A percentile compares a stretch with the other conserved stretches of the same genome.
These are phyloP conservation scores for Corythoichthys haematopterus DNA, from an alignment of 2,113 vertebrate species.

Conservation along the genomic window DNA sequence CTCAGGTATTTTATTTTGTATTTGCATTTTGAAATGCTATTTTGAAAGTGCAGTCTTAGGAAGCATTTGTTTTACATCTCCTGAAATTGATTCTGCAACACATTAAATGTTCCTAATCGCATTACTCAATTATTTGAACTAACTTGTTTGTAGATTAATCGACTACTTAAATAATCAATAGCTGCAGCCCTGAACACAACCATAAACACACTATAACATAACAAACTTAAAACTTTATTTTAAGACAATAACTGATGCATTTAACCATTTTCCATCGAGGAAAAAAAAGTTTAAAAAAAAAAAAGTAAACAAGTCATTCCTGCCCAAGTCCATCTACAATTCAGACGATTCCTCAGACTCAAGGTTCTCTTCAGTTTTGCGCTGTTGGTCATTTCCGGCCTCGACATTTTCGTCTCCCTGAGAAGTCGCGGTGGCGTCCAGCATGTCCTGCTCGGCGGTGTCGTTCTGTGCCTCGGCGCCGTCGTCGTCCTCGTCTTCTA, in stretches of 20 bases:
- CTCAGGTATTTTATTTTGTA: too few relatives aligned
- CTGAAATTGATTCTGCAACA: too few relatives aligned
- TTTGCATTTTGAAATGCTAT: too few relatives aligned
- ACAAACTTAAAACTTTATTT: not conserved
- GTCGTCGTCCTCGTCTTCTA: constrained; percentile 93
- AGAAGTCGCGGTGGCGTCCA: constrained; percentile 61
- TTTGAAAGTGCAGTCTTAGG: too few relatives aligned
- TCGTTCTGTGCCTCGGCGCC: constrained; percentile 75
- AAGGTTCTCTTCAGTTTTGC: constrained; percentile 36
- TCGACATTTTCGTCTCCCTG: constrained; percentile 39
- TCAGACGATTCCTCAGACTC: constrained; percentile 59
- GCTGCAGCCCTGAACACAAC: too few relatives aligned
- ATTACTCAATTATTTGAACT: too few relatives aligned
- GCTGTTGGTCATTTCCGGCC: constrained; percentile 6
- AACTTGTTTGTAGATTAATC: too few relatives aligned
- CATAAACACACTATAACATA: too few relatives aligned
- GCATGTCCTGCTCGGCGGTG: constrained; percentile 65
- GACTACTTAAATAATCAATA: too few relatives aligned
- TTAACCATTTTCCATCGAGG: not conserved
- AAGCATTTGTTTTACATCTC: too few relatives aligned
- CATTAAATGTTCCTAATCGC: too few relatives aligned
- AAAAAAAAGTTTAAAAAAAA: not conserved
- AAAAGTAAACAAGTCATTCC: not conserved
- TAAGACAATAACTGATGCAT: not conserved
- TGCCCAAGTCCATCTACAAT: constrained; percentile 15